Evolutionary conservation across 2,113 vertebrate species (phyloP).

Genomic region (Phainopepla nitens): DNA sequence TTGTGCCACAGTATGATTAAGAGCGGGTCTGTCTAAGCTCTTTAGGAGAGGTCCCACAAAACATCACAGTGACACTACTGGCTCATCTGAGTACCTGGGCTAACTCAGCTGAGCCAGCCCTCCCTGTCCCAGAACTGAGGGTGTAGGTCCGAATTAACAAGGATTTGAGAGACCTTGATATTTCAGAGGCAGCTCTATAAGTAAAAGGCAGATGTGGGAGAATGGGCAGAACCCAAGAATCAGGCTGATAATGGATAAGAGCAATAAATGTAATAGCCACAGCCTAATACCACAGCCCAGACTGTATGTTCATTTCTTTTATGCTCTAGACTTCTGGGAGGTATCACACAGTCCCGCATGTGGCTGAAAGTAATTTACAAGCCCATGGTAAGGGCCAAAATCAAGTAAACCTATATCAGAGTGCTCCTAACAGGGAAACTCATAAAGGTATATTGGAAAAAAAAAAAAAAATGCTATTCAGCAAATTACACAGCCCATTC

Average conservation of each 20-base stretch:
- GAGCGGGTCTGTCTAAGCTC: background rate
- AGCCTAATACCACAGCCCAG: background rate
- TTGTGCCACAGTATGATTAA: background rate
- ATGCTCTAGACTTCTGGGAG: conserved; percentile 48
- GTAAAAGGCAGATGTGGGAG: background rate
- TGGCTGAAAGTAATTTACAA: conserved; percentile 47
- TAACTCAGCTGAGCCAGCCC: background rate
- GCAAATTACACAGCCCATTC: conserved; percentile 25
- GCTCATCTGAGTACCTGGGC: background rate
- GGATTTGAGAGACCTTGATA: background rate
- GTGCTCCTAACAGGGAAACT: conserved; percentile 44
- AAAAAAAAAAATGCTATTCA: background rate
- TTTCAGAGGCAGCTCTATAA: background rate
- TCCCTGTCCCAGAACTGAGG: background rate
- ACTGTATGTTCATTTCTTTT: conserved; percentile 17
- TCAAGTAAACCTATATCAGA: conserved; percentile 46
- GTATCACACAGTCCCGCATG: background rate
- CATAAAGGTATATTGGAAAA: conserved; percentile 8
- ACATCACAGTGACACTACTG: background rate
- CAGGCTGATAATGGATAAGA: background rate
- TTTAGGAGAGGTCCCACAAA: background rate
- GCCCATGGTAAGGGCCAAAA: conserved; percentile 22
- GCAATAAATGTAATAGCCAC: background rate
- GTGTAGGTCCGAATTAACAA: background rate
- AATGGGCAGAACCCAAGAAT: background rate